phyloP scores from a whole-genome alignment of 53 echinoderm and acorn worm genomes.

The Actinopyga echinites region DNA sequence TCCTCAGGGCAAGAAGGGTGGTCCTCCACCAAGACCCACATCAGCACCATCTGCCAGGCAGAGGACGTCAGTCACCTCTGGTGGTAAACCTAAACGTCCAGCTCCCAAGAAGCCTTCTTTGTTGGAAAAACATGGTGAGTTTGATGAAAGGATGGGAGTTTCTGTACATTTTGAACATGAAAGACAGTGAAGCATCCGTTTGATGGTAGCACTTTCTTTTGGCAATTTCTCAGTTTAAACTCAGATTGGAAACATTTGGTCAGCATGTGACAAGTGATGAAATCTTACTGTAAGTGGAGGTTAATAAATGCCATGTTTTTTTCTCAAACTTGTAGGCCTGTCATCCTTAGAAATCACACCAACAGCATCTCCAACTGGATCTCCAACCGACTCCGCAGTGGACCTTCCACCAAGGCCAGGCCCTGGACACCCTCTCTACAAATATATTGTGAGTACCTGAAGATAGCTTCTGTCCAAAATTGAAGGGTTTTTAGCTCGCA shows the following conservation, averaged over 20 bases:
- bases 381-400: background rate
- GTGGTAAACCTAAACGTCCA: constrained; percentile 56
- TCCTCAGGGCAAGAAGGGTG: constrained; percentile 46
- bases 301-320: background rate
- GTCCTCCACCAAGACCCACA: constrained; percentile 52
- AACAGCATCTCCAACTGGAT: background rate
- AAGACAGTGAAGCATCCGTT: no score
- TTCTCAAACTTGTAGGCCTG: background rate
- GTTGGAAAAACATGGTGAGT: constrained; percentile 39
- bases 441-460: constrained; percentile 74
- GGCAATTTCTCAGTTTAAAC: no score
- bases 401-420: constrained; percentile 88
- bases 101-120: constrained; percentile 60
- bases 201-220: no score
- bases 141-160: background rate
- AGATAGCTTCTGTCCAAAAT: no score
- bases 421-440: constrained; percentile 90
- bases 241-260: no score
- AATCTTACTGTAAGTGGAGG: no score
- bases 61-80: constrained; percentile 7
- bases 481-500: no score
- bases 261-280: no score
- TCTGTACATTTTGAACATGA: no score
- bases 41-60: constrained; percentile 36
- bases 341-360: constrained; percentile 31